These are phyloP conservation scores for Strix uralensis DNA, from an alignment of 2,113 vertebrate species.

Conservation along the genomic window DNA sequence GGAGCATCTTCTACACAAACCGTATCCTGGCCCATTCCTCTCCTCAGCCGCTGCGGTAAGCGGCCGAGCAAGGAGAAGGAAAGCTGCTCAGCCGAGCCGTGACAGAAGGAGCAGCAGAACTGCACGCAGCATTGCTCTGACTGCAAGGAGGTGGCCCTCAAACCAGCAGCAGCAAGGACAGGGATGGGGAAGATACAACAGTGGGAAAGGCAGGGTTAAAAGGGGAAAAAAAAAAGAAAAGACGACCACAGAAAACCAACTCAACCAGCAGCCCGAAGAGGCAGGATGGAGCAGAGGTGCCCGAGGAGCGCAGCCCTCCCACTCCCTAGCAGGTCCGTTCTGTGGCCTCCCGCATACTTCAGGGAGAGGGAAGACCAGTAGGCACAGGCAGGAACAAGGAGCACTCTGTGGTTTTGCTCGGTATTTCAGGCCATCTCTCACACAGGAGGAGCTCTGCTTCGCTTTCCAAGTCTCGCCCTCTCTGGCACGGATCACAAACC, in stretches of 20 bases:
- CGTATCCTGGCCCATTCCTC: not conserved
- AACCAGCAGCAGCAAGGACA: not conserved
- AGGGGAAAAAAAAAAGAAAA: not conserved
- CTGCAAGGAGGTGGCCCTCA: not conserved
- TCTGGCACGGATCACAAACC: conserved; percentile 30
- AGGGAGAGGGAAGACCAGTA: conserved; percentile 14
- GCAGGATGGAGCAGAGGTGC: not conserved
- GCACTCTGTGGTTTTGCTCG: conserved; percentile 51
- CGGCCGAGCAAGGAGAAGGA: not conserved
- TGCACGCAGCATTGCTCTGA: fast-evolving
- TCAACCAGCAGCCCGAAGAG: not conserved
- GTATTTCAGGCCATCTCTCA: conserved; percentile 54
- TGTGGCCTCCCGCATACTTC: not conserved
- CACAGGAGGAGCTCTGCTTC: conserved; percentile 47
- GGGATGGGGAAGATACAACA: not conserved
- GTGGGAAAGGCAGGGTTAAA: not conserved
- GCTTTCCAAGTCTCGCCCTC: conserved; percentile 57
- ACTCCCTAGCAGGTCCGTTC: not conserved
- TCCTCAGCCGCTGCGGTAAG: not conserved
- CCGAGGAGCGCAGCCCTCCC: not conserved
- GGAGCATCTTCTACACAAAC: not conserved
- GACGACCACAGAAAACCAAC: not conserved
- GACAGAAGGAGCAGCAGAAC: not conserved
- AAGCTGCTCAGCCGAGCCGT: not conserved
- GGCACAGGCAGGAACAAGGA: conserved; percentile 55